Conservation (phyloP, 64 coral and sea anemone genomes). For the Stylophora pistillata region DNA sequence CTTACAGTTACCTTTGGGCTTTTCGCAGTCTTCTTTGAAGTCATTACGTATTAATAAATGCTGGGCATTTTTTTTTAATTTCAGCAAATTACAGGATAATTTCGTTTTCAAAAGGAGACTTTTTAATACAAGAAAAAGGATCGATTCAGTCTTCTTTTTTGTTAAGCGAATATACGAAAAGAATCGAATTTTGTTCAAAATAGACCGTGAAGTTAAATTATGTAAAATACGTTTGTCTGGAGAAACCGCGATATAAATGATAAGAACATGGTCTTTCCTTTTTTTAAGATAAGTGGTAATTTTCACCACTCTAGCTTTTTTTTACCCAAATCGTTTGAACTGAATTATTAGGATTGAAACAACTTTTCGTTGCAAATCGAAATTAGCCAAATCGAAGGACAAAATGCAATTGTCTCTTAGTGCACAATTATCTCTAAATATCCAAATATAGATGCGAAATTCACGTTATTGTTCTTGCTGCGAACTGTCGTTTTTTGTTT, state of each 20-base stretch:
- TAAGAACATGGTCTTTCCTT: not conserved
- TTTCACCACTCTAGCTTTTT: too few relatives aligned
- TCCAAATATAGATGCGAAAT: too few relatives aligned
- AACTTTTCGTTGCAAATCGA: too few relatives aligned
- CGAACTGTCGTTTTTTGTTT: too few relatives aligned
- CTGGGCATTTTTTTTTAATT: not conserved
- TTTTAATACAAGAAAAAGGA: too few relatives aligned
- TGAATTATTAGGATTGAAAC: too few relatives aligned
- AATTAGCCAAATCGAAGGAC: too few relatives aligned
- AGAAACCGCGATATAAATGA: not conserved
- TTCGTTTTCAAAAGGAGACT: not conserved
- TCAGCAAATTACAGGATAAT: not conserved
- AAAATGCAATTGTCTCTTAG: too few relatives aligned
- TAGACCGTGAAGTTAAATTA: not conserved
- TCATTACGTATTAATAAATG: not conserved
- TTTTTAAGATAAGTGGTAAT: too few relatives aligned
- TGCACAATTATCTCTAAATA: too few relatives aligned
- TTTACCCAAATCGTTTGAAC: too few relatives aligned
- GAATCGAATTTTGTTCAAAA: not conserved
- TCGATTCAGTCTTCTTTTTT: not conserved
- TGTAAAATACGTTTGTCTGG: not conserved
- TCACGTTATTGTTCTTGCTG: too few relatives aligned
- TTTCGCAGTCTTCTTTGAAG: not conserved
- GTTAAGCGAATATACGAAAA: not conserved
- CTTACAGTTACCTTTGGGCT: not conserved